phyloP scores from a whole-genome alignment of 1,140 invertebrate species.

The Charaxes varanes region DNA sequence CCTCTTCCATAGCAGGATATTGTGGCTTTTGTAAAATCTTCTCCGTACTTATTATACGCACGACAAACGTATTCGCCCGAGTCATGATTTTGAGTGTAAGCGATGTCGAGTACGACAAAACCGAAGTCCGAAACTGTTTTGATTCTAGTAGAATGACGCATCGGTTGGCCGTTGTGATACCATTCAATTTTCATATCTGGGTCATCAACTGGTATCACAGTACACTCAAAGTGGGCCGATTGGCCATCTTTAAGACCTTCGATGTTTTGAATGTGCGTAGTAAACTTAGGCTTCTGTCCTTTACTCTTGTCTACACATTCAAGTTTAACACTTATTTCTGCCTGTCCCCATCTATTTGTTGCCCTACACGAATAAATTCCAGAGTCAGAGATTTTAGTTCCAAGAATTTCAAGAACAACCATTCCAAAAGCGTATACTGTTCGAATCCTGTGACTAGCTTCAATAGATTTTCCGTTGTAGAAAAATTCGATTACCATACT shows the following conservation, averaged over 20 bases:
- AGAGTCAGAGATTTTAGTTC: constrained; percentile 91
- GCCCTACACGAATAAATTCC: constrained; percentile 91
- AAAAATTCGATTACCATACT: constrained; percentile 99
- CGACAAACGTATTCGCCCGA: constrained; percentile 94
- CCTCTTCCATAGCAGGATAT: constrained; percentile 89
- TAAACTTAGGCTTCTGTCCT: constrained; percentile 90
- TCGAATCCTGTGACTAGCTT: constrained; percentile 91
- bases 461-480: constrained; percentile 91
- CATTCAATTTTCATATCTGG: constrained; percentile 96
- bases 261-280: constrained; percentile 88
- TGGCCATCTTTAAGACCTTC: constrained; percentile 92
- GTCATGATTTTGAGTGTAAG: constrained; percentile 94
- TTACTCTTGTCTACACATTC: constrained; percentile 89
- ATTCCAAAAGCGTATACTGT: constrained; percentile 96
- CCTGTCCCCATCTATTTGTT: constrained; percentile 90
- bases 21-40: constrained; percentile 89
- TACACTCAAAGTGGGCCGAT: constrained; percentile 94
- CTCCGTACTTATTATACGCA: constrained; percentile 92
- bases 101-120: constrained; percentile 95
- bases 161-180: constrained; percentile 93
- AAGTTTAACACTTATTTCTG: constrained; percentile 88
- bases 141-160: constrained; percentile 92
- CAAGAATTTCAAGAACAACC: constrained; percentile 94
- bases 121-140: constrained; percentile 97
- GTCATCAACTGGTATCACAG: constrained; percentile 92